A percentile compares a stretch with the other conserved stretches of the same genome.
Evolutionary conservation across 1,140 invertebrate genomes (phyloP).

Genomic region (Micrasema minimum): DNA sequence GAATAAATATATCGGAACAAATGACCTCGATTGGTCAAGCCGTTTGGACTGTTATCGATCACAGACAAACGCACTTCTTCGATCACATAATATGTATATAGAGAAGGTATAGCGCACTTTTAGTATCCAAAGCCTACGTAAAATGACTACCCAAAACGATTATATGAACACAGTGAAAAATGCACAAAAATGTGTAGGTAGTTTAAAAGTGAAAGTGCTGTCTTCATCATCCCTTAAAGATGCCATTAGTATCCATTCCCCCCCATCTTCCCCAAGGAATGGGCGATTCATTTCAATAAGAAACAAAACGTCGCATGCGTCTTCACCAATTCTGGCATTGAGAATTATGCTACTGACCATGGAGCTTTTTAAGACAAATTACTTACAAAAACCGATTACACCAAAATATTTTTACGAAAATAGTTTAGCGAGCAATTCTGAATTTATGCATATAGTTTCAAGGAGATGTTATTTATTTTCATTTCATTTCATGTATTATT

Average conservation of each 20-base stretch:
- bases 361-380: too few species aligned
- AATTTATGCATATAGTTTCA: too few species aligned
- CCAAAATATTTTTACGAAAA: too few species aligned
- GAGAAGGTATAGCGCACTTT: too few species aligned
- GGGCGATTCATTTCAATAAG: slow-evolving; percentile 16
- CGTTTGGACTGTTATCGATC: not conserved
- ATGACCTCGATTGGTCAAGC: too few species aligned
- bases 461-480: too few species aligned
- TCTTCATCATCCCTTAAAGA: slow-evolving; percentile 14
- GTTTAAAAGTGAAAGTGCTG: not conserved
- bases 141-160: not conserved
- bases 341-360: too few species aligned
- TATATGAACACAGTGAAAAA: not conserved
- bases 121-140: not conserved
- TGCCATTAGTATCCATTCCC: slow-evolving; percentile 5
- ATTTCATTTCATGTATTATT: too few species aligned
- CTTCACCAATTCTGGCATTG: slow-evolving; percentile 10
- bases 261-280: not conserved
- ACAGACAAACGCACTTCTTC: not conserved
- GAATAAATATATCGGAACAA: too few species aligned
- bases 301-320: not conserved
- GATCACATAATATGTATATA: not conserved
- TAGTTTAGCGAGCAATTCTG: too few species aligned
- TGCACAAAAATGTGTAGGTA: not conserved
- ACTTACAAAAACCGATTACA: too few species aligned